Conservation (phyloP, 2,113 vertebrate species). For the Aleadryas rufinucha region DNA sequence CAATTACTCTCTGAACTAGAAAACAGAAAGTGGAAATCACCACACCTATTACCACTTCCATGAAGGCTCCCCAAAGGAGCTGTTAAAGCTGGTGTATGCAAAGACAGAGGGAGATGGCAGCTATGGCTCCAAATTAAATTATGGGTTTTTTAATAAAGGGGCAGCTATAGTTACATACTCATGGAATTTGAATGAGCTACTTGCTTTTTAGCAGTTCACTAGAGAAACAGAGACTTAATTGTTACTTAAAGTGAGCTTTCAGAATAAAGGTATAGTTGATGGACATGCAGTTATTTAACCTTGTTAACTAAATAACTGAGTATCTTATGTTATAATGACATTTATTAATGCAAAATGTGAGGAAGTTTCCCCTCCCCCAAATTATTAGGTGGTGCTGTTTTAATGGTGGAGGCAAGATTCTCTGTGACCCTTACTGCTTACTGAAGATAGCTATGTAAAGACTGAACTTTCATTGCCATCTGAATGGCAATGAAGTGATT, state of each 20-base stretch:
- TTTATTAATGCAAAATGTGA: not conserved
- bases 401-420: not conserved
- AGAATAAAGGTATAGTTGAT: not conserved
- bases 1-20: slow-evolving; percentile 9
- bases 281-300: not conserved
- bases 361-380: not conserved
- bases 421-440: not conserved
- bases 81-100: not conserved
- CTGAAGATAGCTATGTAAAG: not conserved
- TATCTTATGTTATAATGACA: not conserved
- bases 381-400: not conserved
- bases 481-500: no score
- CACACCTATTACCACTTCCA: not conserved
- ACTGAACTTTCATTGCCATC: not conserved
- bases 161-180: not conserved
- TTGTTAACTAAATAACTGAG: not conserved
- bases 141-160: not conserved
- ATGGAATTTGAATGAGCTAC: not conserved
- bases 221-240: not conserved
- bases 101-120: not conserved
- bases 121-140: not conserved
- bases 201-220: not conserved
- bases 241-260: not conserved
- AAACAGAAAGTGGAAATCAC: slow-evolving; percentile 48
- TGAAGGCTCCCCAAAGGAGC: not conserved